Evolutionary conservation across 1,140 invertebrate species (phyloP).

Genomic region (Leptopilina boulardi): DNA sequence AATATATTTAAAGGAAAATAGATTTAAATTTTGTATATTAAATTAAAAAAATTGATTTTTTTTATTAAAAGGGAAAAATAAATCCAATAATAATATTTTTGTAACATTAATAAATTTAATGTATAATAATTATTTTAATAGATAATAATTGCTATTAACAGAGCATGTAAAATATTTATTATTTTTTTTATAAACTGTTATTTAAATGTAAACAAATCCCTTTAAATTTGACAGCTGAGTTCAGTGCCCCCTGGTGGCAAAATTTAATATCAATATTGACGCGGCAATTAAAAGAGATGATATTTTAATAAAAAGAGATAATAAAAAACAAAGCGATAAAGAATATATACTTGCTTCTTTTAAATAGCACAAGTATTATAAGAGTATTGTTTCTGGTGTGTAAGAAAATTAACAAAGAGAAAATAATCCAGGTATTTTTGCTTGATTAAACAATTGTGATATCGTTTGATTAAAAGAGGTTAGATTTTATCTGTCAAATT

Average conservation of each 20-base stretch:
- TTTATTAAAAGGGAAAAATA: too few relatives aligned
- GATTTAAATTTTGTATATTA: too few relatives aligned
- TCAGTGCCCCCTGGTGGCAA: neutral
- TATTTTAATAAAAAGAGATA: neutral
- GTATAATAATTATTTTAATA: too few relatives aligned
- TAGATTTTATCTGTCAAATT: slow-evolving; percentile 14
- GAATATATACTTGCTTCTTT: neutral
- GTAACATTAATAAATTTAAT: too few relatives aligned
- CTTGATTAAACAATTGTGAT: too few relatives aligned
- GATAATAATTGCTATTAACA: too few relatives aligned
- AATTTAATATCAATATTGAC: neutral
- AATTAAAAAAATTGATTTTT: too few relatives aligned
- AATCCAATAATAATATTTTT: too few relatives aligned
- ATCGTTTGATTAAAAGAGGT: neutral
- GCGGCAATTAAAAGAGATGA: neutral
- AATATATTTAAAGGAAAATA: too few relatives aligned
- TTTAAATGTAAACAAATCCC: neutral
- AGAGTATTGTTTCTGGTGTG: neutral
- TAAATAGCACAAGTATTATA: neutral
- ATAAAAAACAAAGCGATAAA: too few relatives aligned
- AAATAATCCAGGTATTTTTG: neutral
- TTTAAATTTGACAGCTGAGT: neutral
- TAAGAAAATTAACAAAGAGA: neutral
- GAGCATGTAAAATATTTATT: too few relatives aligned
- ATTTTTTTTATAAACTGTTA: too few relatives aligned